phyloP scores from a whole-genome alignment of 2,888 invertebrate species.

The Pristionchus exspectatus region DNA sequence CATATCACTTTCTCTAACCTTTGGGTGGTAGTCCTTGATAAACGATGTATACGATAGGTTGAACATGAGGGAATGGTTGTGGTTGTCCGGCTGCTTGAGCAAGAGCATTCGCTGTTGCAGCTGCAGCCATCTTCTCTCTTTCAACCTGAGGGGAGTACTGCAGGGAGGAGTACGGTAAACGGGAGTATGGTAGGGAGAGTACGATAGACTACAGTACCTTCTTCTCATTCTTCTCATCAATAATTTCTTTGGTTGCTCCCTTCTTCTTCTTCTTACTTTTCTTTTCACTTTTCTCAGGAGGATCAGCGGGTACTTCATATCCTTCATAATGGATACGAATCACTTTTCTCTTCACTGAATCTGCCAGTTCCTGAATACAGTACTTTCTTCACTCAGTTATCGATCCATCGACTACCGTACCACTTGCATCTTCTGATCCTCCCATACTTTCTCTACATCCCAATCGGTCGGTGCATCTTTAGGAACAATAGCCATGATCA shows the following conservation, averaged over 20 bases:
- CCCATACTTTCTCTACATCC: conserved; percentile 46
- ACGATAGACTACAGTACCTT: neutral
- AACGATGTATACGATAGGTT: conserved; percentile 51
- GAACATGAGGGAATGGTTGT: conserved; percentile 18
- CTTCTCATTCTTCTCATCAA: conserved; percentile 29
- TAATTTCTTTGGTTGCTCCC: conserved; percentile 37
- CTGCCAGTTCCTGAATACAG: conserved; percentile 44
- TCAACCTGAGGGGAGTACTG: neutral
- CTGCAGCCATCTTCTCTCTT: conserved; percentile 35
- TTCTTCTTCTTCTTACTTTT: conserved; percentile 47
- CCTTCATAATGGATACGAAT: conserved; percentile 43
- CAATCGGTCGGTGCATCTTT: neutral
- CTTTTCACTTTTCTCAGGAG: conserved; percentile 31
- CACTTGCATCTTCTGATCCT: conserved; percentile 42
- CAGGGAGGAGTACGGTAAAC: neutral
- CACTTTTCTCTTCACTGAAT: conserved; percentile 44
- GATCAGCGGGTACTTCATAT: conserved; percentile 17
- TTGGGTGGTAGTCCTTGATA: conserved; percentile 53
- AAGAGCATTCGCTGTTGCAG: conserved; percentile 40
- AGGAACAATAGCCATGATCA: conserved; percentile 47
- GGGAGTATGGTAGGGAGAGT: neutral
- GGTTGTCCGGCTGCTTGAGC: conserved; percentile 40
- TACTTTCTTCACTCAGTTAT: neutral
- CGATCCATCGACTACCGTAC: conserved; percentile 50
- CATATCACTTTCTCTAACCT: neutral